Evolutionary conservation across 2,888 invertebrate species (phyloP), one percentile per base, ranked within the genome.

Genomic region (Platycheirus rosarum): DNA sequence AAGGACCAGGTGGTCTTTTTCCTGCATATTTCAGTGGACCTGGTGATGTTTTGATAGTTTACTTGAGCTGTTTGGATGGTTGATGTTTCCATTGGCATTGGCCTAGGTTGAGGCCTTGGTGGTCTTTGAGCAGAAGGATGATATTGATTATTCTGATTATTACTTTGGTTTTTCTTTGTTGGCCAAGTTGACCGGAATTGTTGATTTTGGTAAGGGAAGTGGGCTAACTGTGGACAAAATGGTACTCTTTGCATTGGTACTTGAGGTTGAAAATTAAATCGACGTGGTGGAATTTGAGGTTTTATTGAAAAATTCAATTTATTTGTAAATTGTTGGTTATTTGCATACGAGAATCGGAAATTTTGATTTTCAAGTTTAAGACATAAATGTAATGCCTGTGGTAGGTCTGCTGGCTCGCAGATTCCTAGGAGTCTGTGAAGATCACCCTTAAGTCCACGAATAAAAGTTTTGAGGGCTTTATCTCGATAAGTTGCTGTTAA

Each of bases 1-100:
- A 18, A 23, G 20, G n/a, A 18, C 49, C 49, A 29, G 70, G 68
- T 13, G 66, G 84, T 40, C 79, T 53, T 65, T 80, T 80, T 44
- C 44, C 44, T 18, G 44, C 44, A 11, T 44, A 44, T 18, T 44
- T 44, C 8, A 44, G 18, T 44, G 44, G 44, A 18, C 16, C 18
- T 44, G 44, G 14, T 44, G 40, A 9, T 44, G 14, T 44, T 18
- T 18, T 44, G 44, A 18, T 44, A 44, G 44, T 18, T 44, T 18
- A 44, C 44, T 44, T 9, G 14, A 11, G 44, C 44, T 13, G 42
- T 13, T 42, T 42, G 18, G 9, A 18, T 11, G 9, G 44, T 44
- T 46, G 46, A 46, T 46, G n/a, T 46, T 11, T 46, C 20, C 46
- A 46, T 44, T 44, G 44, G 44, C 18, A 18, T 18, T 44, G 44